These are phyloP conservation scores for Butastur rufipennis DNA, from an alignment of 2,113 vertebrate species.

Conservation along the genomic window DNA sequence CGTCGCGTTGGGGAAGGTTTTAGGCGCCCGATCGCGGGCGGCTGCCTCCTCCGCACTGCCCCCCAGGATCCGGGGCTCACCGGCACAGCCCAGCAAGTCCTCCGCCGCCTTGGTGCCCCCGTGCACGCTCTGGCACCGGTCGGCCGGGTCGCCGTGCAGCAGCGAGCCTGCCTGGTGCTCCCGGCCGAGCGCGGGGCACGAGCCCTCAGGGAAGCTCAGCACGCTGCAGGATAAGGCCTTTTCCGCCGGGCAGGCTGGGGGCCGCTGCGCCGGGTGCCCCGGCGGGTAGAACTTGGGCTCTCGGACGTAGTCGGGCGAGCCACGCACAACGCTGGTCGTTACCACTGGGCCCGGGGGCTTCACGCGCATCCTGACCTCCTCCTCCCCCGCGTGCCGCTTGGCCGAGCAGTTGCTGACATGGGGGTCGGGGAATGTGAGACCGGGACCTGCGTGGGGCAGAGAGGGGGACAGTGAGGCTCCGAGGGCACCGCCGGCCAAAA, in stretches of 20 bases:
- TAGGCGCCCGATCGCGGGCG: conserved; percentile 44
- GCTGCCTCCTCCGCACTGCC: conserved; percentile 52
- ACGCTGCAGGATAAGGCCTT: conserved; percentile 73
- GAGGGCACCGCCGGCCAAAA: rapidly evolving
- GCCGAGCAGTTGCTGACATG: conserved; percentile 78
- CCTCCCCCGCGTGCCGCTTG: conserved; percentile 75
- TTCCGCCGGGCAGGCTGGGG: conserved; percentile 68
- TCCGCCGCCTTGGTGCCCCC: conserved; percentile 67
- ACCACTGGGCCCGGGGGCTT: conserved; percentile 80
- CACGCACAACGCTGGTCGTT: conserved; percentile 74
- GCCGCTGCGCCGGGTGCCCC: conserved; percentile 67
- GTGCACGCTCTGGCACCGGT: conserved; percentile 66
- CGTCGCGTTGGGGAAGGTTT: conserved; percentile 70
- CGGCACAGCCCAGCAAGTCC: conserved; percentile 60
- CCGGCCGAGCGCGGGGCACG: conserved; percentile 58
- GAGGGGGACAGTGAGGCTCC: neutral
- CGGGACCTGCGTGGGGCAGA: conserved; percentile 56
- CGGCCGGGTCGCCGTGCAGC: conserved; percentile 73
- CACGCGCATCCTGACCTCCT: conserved; percentile 81
- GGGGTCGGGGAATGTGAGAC: conserved; percentile 74
- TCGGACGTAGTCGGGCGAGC: conserved; percentile 78
- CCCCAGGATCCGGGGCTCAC: conserved; percentile 60
- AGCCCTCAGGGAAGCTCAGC: conserved; percentile 74
- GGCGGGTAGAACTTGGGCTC: conserved; percentile 78
- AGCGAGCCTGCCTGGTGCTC: conserved; percentile 65